These are phyloP conservation scores for Osmerus eperlanus DNA, from an alignment of 2,113 vertebrate species.

Conservation along the genomic window DNA sequence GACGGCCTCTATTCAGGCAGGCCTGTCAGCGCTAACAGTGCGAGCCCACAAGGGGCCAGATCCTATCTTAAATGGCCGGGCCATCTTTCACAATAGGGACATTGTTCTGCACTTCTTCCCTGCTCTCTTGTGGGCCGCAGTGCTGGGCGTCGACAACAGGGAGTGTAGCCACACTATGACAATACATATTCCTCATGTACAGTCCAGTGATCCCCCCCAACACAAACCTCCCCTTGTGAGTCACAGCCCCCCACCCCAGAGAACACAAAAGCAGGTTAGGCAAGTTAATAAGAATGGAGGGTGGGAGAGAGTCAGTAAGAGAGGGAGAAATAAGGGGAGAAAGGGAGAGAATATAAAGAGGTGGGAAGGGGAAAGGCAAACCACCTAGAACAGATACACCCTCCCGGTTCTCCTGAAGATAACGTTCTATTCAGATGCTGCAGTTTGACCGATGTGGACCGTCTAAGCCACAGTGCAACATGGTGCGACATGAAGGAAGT, in stretches of 20 bases:
- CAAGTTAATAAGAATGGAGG: slow-evolving; percentile 20
- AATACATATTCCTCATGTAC: slow-evolving; percentile 48
- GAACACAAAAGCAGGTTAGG: slow-evolving; percentile 35
- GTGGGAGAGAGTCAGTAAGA: background rate
- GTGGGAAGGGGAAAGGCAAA: slow-evolving; percentile 9
- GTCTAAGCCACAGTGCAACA: no score
- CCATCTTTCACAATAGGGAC: slow-evolving; percentile 62
- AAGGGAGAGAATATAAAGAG: background rate
- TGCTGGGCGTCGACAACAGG: slow-evolving; percentile 22
- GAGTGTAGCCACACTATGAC: slow-evolving; percentile 46
- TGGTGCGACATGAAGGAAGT: no score
- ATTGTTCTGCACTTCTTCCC: slow-evolving; percentile 56
- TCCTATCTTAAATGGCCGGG: slow-evolving; percentile 58
- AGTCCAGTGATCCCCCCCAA: slow-evolving; percentile 32
- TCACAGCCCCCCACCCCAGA: slow-evolving; percentile 31
- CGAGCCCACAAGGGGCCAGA: slow-evolving; percentile 48
- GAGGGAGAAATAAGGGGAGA: background rate
- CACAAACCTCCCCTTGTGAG: slow-evolving; percentile 51
- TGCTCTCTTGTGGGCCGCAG: slow-evolving; percentile 40
- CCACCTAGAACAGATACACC: background rate
- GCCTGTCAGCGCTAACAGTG: slow-evolving; percentile 60
- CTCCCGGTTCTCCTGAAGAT: background rate
- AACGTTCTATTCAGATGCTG: background rate
- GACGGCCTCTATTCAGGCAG: slow-evolving; percentile 46
- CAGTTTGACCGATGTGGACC: background rate